Base-by-base conservation (phyloP, 2,113 vertebrate species). In the Anguilla japonica region DNA sequence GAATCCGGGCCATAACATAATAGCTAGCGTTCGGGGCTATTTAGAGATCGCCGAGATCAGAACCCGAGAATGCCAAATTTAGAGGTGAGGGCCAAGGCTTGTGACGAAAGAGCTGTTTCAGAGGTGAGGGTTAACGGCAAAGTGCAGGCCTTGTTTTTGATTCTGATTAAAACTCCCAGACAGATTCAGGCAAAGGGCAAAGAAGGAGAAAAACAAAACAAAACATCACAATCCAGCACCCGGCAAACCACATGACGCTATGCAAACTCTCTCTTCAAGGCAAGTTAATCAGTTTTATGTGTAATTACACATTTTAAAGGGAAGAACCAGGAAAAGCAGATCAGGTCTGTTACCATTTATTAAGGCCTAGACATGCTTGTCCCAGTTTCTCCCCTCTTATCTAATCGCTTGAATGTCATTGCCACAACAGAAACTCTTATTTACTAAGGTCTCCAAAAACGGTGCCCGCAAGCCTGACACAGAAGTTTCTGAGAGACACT, bases 351-450 rank as follows among this genome's bases (percentile, higher is more conserved):
- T 75, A 75, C 26, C 34, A 75, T 75, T 75, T 75, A 75, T 9
- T 6, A 34, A 34, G 71, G 5, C 5, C 43, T 53, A 43, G 81
- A 56, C 46, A 29, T n/a, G 43, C 14, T 26, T n/a, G 50, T 53
- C 43, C 46, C 43, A 53, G 81, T 82, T 82, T 53, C 50, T 53
- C 43, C n/a, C 26, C 16, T 84, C 84, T 92, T 90, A 93, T 93
- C 93, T 94, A 90, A 94, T 94, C 93, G 80, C 84, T 67, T 89
- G 63, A 93, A 90, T 88, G 91, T 90, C 88, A 83, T 6, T 20
- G 85, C 91, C 90, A 89, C 87, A 89, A 90, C 84, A 90, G 85
- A 91, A 89, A 91, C 91, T 90, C 90, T 88, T 93, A 93, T 93
- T 93, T 91, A 88, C 88, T 85, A 80, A 90, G 91, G 81, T 22